Evolutionary conservation across 2,888 invertebrate species (phyloP).

Genomic region (Tortricodes alternella): DNA sequence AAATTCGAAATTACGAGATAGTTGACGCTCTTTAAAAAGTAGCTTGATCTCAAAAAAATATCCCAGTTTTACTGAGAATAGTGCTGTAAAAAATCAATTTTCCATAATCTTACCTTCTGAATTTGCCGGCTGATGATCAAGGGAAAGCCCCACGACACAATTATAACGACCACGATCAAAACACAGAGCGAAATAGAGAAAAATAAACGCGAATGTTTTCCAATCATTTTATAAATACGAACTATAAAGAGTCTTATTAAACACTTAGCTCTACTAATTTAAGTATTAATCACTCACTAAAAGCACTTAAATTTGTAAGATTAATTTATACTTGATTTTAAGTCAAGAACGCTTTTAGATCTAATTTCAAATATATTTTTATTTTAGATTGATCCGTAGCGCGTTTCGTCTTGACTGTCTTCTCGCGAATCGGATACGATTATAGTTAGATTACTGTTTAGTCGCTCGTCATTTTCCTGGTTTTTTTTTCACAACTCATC

Average conservation of each 20-base stretch:
- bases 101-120: slow-evolving; percentile 73
- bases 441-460: slow-evolving; percentile 21
- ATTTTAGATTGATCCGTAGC: background rate
- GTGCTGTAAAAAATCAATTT: no score
- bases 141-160: slow-evolving; percentile 78
- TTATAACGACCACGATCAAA: slow-evolving; percentile 61
- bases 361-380: no score
- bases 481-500: slow-evolving; percentile 7
- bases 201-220: slow-evolving; percentile 58
- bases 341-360: background rate
- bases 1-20: no score
- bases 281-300: no score
- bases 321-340: no score
- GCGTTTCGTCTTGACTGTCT: slow-evolving; percentile 18
- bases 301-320: no score
- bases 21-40: no score
- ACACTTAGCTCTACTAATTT: background rate
- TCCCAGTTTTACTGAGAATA: no score
- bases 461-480: slow-evolving; percentile 17
- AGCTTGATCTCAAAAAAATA: no score
- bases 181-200: slow-evolving; percentile 60
- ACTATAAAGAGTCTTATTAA: background rate
- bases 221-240: slow-evolving; percentile 54
- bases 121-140: slow-evolving; percentile 70
- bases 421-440: slow-evolving; percentile 13